Evolutionary conservation across 37 sponge, comb jelly and placozoan species (phyloP).

Genomic region (Haliclona indistincta): DNA sequence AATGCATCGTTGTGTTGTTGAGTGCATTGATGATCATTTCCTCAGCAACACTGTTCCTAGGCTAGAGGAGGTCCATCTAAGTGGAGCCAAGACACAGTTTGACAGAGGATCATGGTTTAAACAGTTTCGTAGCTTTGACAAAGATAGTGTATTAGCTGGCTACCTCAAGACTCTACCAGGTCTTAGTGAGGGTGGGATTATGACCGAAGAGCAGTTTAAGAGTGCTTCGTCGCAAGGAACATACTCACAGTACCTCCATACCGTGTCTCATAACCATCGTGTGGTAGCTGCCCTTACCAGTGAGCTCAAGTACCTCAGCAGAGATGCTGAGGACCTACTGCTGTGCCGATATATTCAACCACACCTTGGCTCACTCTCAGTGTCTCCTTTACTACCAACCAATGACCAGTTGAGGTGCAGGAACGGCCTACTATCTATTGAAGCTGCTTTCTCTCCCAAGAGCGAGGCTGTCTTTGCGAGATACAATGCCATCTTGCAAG

Average conservation of each 20-base stretch:
- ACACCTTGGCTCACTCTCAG: conserved; percentile 19
- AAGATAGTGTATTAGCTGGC: neutral
- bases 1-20: conserved; percentile 12
- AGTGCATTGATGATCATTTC: conserved; percentile 17
- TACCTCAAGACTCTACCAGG: conserved; percentile 59
- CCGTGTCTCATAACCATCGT: conserved; percentile 62
- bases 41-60: conserved; percentile 19
- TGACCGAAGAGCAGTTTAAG: conserved; percentile 30
- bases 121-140: conserved; percentile 25
- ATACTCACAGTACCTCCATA: conserved; percentile 52
- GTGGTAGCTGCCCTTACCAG: conserved; percentile 20
- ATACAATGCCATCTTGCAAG: conserved; percentile 3
- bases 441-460: conserved; percentile 4
- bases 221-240: neutral
- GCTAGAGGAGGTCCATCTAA: conserved; percentile 19
- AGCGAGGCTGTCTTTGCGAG: neutral
- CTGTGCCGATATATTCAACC: conserved; percentile 35
- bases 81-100: conserved; percentile 25
- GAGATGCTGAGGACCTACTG: conserved; percentile 6
- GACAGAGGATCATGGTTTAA: conserved; percentile 50
- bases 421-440: conserved; percentile 10
- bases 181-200: conserved; percentile 23
- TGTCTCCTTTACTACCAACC: conserved; percentile 2
- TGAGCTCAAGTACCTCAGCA: conserved; percentile 10
- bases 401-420: conserved; percentile 12